These are phyloP conservation scores for Pycnomerus fuliginosus DNA, from an alignment of 2,888 invertebrate species.

Conservation along the genomic window DNA sequence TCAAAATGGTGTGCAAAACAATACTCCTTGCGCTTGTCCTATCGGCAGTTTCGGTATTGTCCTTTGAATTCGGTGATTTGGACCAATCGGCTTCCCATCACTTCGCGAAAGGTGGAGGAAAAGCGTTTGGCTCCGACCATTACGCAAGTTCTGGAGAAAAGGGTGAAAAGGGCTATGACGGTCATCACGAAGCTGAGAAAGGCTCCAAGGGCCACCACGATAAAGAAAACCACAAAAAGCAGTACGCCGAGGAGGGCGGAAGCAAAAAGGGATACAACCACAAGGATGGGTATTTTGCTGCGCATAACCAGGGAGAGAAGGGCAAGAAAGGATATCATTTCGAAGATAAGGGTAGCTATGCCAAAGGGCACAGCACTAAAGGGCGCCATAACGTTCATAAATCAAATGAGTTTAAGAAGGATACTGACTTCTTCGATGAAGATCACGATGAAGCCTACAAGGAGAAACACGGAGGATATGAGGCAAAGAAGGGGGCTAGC, in stretches of 20 bases:
- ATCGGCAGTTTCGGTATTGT: background rate
- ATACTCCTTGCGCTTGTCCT: conserved; percentile 3
- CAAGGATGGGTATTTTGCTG: conserved; percentile 64
- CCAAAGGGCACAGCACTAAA: conserved; percentile 78
- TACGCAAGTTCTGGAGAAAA: no score
- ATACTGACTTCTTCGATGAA: conserved; percentile 79
- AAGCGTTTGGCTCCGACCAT: no score
- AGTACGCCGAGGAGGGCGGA: conserved; percentile 63
- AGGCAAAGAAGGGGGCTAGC: conserved; percentile 45
- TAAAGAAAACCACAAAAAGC: conserved; percentile 64
- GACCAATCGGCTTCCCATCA: conserved; percentile 4
- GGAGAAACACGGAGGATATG: conserved; percentile 73
- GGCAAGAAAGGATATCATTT: conserved; percentile 59
- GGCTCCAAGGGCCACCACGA: conserved; percentile 74
- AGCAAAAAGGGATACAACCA: conserved; percentile 66
- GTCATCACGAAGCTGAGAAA: conserved; percentile 65
- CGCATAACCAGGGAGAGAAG: conserved; percentile 66
- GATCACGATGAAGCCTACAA: conserved; percentile 74
- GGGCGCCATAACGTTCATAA: conserved; percentile 80
- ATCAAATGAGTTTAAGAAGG: conserved; percentile 77
- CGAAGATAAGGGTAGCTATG: conserved; percentile 69
- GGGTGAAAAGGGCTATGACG: conserved; percentile 68
- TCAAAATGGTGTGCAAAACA: conserved; percentile 9
- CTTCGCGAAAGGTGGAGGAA: conserved; percentile 1
- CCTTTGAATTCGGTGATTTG: conserved; percentile 7